Conservation (phyloP, 2,888 invertebrate species). For the Epistrophe eligans region DNA sequence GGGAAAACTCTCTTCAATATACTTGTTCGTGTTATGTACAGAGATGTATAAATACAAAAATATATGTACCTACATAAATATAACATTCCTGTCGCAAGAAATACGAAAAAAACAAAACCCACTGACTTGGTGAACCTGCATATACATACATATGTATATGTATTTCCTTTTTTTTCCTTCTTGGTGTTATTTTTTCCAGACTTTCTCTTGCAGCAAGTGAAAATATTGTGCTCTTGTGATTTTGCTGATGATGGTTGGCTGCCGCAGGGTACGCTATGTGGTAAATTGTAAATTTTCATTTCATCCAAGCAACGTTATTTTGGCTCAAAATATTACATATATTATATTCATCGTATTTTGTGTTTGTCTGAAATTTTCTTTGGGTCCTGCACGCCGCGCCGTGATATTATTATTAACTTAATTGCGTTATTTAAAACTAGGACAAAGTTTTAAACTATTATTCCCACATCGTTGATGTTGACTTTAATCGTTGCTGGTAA, state of each 20-base stretch:
- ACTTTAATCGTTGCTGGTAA: not conserved
- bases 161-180: constrained; percentile 15
- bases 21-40: not conserved
- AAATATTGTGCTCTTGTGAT: constrained; percentile 21
- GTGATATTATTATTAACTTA: constrained; percentile 44
- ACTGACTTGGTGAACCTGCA: constrained; percentile 51
- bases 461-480: not conserved
- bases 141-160: no score
- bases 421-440: constrained; percentile 41
- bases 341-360: not conserved
- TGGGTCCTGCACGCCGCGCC: not conserved
- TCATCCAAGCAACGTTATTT: constrained; percentile 29
- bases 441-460: constrained; percentile 47
- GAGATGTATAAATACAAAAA: not conserved
- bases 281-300: constrained; percentile 35
- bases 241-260: constrained; percentile 41
- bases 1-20: constrained; percentile 12
- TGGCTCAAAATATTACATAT: not conserved
- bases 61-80: not conserved
- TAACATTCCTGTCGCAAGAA: not conserved
- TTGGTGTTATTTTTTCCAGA: constrained; percentile 20
- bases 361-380: constrained; percentile 9
- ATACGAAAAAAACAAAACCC: constrained; percentile 16
- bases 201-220: constrained; percentile 27
- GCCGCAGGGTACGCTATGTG: constrained; percentile 44